A percentile compares a stretch with the other conserved stretches of the same genome.
These are phyloP conservation scores for Sturnira hondurensis DNA, from an alignment of 2,113 vertebrate species.

Conservation along the genomic window DNA sequence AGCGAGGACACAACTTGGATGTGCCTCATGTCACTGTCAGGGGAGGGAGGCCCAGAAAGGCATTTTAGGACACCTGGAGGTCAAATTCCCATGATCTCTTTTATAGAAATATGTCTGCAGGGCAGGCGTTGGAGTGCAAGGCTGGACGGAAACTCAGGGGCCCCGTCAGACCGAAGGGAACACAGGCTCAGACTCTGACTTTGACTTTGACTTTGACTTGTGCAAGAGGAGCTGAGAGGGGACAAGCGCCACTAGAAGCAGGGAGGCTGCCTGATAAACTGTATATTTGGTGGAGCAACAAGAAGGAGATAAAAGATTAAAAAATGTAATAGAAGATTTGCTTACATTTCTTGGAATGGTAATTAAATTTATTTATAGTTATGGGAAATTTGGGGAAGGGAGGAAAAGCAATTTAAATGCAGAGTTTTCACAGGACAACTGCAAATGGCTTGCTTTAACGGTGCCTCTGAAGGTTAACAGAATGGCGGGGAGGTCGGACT, in stretches of 20 bases:
- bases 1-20: neutral
- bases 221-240: neutral
- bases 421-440: constrained; percentile 59
- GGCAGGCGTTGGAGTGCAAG: neutral
- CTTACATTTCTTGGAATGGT: constrained; percentile 43
- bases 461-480: constrained; percentile 66
- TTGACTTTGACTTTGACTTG: neutral
- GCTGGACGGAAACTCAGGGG: neutral
- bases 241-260: neutral
- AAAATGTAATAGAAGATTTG: constrained; percentile 66
- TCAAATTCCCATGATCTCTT: neutral
- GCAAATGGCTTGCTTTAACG: constrained; percentile 70
- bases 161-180: neutral
- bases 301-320: constrained; percentile 55
- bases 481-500: constrained; percentile 59
- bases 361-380: constrained; percentile 74
- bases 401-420: constrained; percentile 75
- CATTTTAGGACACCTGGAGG: neutral
- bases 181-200: neutral
- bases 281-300: constrained; percentile 49
- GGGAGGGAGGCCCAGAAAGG: neutral
- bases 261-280: constrained; percentile 38
- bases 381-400: constrained; percentile 70
- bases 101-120: neutral
- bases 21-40: neutral